These are phyloP conservation scores for Halcyon senegalensis DNA, from an alignment of 2,113 vertebrate genomes.

Conservation along the genomic window DNA sequence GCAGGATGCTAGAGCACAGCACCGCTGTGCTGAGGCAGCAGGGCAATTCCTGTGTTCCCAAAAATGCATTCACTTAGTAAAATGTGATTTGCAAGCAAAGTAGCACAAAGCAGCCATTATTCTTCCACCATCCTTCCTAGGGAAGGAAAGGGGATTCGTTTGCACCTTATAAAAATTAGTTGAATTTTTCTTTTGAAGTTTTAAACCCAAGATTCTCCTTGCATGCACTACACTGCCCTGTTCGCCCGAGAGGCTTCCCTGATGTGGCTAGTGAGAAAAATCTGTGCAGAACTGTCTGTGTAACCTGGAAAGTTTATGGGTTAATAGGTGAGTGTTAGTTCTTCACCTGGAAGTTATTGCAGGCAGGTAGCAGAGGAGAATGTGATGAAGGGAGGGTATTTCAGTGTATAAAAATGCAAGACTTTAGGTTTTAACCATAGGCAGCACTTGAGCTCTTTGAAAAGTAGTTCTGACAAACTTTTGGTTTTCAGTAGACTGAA, in stretches of 20 bases:
- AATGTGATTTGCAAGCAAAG: slow-evolving; percentile 47
- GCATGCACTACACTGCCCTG: background rate
- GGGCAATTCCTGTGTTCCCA: slow-evolving; percentile 16
- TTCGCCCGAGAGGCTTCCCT: background rate
- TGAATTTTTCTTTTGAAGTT: background rate
- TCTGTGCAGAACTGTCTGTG: background rate
- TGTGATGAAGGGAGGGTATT: background rate
- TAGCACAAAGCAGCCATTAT: background rate
- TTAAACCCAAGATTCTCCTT: background rate
- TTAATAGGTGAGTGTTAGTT: background rate
- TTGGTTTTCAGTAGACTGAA: background rate
- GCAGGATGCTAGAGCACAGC: slow-evolving; percentile 35
- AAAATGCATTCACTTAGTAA: slow-evolving; percentile 29
- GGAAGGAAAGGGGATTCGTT: background rate
- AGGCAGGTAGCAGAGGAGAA: background rate
- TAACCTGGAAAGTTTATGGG: background rate
- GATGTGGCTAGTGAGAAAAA: background rate
- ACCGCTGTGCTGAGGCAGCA: slow-evolving; percentile 54
- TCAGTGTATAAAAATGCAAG: background rate
- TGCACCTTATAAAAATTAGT: background rate
- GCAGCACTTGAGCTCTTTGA: background rate
- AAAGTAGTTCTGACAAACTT: background rate
- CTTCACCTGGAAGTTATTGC: background rate
- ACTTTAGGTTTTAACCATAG: background rate
- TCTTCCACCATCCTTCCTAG: background rate